phyloP scores from a whole-genome alignment of 2,888 invertebrate genomes.

The Baccha elongata region DNA sequence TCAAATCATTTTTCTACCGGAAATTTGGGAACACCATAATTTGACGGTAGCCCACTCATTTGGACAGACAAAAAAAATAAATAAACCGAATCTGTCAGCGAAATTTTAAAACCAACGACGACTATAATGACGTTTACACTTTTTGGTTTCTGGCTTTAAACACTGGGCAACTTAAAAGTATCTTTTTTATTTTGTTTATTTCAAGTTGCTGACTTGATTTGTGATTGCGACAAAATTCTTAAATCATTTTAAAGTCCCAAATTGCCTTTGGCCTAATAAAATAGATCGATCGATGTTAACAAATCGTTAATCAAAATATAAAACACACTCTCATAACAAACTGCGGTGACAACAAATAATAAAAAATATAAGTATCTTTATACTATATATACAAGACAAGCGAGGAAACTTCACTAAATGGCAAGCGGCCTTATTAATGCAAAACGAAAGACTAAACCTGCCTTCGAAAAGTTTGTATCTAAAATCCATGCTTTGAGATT shows the following conservation, averaged over 20 bases:
- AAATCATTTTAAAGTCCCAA: slow-evolving; percentile 39
- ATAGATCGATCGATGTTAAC: slow-evolving; percentile 20
- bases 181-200: too few relatives aligned
- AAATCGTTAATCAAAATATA: slow-evolving; percentile 59
- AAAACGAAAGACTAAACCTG: slow-evolving; percentile 78
- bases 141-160: slow-evolving; percentile 38
- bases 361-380: slow-evolving; percentile 8
- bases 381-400: slow-evolving; percentile 34
- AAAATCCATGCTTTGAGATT: slow-evolving; percentile 63
- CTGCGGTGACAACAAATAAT: slow-evolving; percentile 37
- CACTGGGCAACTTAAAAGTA: neutral
- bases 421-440: slow-evolving; percentile 81
- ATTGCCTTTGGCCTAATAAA: neutral
- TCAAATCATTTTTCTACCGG: slow-evolving; percentile 65
- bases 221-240: slow-evolving; percentile 49
- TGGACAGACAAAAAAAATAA: slow-evolving; percentile 17
- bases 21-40: slow-evolving; percentile 26
- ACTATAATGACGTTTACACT: slow-evolving; percentile 35
- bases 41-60: slow-evolving; percentile 44
- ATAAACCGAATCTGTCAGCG: slow-evolving; percentile 40
- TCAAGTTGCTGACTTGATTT: slow-evolving; percentile 30
- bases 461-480: slow-evolving; percentile 65
- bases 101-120: slow-evolving; percentile 14
- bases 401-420: slow-evolving; percentile 71
- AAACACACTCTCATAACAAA: slow-evolving; percentile 32